These are phyloP conservation scores for Melanocharis versteri DNA, from an alignment of 2,113 vertebrate species.

Conservation along the genomic window DNA sequence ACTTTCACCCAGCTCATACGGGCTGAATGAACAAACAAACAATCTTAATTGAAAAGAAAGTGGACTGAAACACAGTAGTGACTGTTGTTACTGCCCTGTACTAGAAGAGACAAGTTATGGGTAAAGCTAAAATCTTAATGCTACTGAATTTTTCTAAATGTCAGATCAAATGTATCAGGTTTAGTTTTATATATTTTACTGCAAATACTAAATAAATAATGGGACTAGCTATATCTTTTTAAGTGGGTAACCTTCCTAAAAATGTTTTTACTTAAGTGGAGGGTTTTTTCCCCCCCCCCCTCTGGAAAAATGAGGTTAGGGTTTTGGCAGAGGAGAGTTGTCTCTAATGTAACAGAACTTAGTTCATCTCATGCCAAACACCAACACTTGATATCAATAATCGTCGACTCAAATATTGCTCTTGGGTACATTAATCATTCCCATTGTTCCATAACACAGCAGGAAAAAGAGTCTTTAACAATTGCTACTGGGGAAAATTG, in stretches of 20 bases:
- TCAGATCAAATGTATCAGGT: background rate
- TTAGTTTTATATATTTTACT: background rate
- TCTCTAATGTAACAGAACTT: background rate
- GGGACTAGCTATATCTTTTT: background rate
- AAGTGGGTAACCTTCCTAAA: background rate
- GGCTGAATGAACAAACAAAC: constrained; percentile 56
- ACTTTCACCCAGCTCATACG: background rate
- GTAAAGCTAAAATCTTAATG: background rate
- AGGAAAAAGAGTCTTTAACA: constrained; percentile 7
- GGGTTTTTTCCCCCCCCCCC: accelerated
- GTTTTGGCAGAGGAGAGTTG: background rate
- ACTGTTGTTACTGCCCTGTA: background rate
- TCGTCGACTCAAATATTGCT: background rate
- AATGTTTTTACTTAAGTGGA: background rate
- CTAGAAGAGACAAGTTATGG: background rate
- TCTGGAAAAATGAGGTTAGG: background rate
- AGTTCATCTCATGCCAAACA: constrained; percentile 28
- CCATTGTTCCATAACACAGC: constrained; percentile 38
- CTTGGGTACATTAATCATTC: constrained; percentile 17
- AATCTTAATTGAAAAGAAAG: constrained; percentile 18
- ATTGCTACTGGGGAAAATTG: constrained; percentile 8
- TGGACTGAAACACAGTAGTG: background rate
- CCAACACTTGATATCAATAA: constrained; percentile 18
- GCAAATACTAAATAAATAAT: background rate
- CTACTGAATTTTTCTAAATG: background rate